Conservation (phyloP, 2,888 invertebrate genomes). For the Ypsolopha sequella region DNA sequence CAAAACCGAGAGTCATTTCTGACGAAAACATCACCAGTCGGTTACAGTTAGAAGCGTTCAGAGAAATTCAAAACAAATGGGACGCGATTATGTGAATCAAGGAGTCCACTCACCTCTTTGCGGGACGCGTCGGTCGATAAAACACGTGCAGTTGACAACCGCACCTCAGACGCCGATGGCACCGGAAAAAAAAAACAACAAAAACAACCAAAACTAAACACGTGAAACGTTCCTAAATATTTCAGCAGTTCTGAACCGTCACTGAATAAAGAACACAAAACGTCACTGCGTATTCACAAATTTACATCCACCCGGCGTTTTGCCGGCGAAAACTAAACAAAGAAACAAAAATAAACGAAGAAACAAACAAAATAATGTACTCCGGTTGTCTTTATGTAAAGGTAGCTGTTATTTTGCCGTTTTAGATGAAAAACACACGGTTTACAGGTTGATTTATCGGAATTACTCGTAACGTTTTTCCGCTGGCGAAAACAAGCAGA, state of each 20-base stretch:
- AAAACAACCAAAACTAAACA: conserved; percentile 23
- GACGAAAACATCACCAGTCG: neutral
- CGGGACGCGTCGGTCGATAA: conserved; percentile 36
- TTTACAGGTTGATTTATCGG: conserved; percentile 22
- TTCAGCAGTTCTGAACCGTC: conserved; percentile 23
- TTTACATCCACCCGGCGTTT: conserved; percentile 45
- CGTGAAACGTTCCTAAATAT: conserved; percentile 21
- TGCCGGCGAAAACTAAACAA: conserved; percentile 44
- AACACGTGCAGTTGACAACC: conserved; percentile 35
- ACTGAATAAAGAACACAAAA: conserved; percentile 31
- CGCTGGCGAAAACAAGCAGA: conserved; percentile 29
- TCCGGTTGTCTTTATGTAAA: conserved; percentile 14
- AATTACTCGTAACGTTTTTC: conserved; percentile 28
- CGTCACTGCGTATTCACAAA: conserved; percentile 28
- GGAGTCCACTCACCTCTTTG: conserved; percentile 26
- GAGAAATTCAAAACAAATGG: neutral
- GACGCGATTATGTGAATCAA: neutral
- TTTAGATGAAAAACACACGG: conserved; percentile 21
- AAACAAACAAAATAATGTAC: conserved; percentile 8
- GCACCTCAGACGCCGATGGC: conserved; percentile 25
- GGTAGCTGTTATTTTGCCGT: conserved; percentile 14
- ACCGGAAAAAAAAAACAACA: conserved; percentile 24
- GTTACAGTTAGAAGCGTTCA: neutral
- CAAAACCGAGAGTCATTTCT: neutral
- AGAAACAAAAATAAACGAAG: conserved; percentile 22